Percentiles rank a stretch among this genome's conserved stretches.
Conservation (phyloP, 2,113 vertebrate genomes). For the Montifringilla adamsi region DNA sequence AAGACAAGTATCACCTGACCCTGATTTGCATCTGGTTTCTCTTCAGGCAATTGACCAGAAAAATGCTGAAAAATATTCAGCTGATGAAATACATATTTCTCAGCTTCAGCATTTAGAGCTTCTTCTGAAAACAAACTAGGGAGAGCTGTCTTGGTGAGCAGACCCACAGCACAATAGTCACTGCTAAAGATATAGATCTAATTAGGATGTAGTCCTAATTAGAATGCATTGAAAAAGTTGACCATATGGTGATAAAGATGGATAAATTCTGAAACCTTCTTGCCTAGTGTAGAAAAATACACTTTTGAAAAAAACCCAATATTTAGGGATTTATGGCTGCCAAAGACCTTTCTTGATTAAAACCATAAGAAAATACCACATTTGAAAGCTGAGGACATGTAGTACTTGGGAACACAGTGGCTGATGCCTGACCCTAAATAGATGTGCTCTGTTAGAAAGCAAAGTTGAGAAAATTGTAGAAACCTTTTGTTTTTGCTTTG, state of each 20-base stretch:
- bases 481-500: neutral
- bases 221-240: neutral
- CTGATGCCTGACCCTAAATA: neutral
- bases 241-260: constrained; percentile 42
- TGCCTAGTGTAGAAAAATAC: neutral
- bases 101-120: neutral
- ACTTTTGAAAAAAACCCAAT: neutral
- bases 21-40: neutral
- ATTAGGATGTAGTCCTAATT: constrained; percentile 29
- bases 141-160: neutral
- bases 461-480: neutral
- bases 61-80: neutral
- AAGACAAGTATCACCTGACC: neutral
- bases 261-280: neutral
- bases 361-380: neutral
- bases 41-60: neutral
- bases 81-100: neutral
- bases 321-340: neutral
- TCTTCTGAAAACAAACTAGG: neutral
- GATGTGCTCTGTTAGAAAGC: neutral
- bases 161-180: neutral
- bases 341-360: neutral
- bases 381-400: neutral
- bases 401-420: neutral
- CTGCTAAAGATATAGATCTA: neutral